Conservation (phyloP, 1,140 invertebrate species). For the Plectrocnemia conspersa region DNA sequence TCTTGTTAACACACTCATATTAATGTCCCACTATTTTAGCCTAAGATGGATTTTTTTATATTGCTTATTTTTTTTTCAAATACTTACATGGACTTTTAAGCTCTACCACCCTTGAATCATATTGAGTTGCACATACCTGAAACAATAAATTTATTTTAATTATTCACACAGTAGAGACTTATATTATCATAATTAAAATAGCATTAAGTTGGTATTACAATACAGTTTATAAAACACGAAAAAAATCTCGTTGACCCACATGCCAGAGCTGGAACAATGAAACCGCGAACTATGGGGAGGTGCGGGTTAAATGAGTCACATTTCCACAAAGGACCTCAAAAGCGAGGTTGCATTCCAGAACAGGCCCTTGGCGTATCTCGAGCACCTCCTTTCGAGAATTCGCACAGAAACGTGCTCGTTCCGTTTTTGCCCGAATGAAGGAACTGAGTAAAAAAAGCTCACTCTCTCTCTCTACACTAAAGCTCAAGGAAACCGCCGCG, state of each 20-base stretch:
- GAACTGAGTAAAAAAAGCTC: neutral
- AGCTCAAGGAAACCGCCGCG: neutral
- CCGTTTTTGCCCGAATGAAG: conserved; percentile 13
- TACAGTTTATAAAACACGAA: neutral
- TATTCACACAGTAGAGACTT: neutral
- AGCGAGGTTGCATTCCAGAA: conserved; percentile 19
- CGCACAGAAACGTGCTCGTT: conserved; percentile 10
- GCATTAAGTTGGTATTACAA: neutral
- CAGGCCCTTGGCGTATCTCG: conserved; percentile 14
- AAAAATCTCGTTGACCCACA: neutral
- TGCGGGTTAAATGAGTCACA: conserved; percentile 16
- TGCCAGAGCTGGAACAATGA: neutral
- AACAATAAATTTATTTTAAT: too few species aligned
- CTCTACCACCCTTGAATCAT: too few species aligned
- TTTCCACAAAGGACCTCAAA: conserved; percentile 6
- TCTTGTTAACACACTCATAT: too few species aligned
- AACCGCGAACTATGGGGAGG: neutral
- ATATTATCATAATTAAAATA: neutral
- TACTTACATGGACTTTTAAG: too few species aligned
- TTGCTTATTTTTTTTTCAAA: too few species aligned
- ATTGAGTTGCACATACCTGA: too few species aligned
- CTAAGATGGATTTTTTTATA: too few species aligned
- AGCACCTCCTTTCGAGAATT: conserved; percentile 15
- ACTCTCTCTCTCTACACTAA: neutral
- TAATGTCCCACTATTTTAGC: too few species aligned